Base-by-base conservation (phyloP, 2,888 invertebrate genomes). In the Cryptosula pallasiana region DNA sequence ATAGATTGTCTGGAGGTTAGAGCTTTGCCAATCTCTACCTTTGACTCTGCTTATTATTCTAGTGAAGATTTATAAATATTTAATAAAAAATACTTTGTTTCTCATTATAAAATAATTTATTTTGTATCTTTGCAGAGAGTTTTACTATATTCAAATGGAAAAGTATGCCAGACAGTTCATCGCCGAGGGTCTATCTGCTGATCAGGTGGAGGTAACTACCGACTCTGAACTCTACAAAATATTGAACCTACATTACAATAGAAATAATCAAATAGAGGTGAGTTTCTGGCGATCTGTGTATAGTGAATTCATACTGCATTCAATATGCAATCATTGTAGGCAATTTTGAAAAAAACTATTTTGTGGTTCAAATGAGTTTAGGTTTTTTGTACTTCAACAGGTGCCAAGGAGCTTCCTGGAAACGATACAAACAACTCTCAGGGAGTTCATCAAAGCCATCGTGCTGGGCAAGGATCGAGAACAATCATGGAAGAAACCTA, bases 121-220 rank as follows among this genome's bases (percentile, higher is more conserved):
- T 13, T 45, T 45, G 5, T 45, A 16, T 57, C 5, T 69, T 83
- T 83, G 35, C 81, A 99, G 99, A 87, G 99, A 99, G 89, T 99
- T 99, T 89, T 99, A 95, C 90, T 99, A 99, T 88, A 99, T 99
- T 85, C 99, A 99, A 88, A 99, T 99, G 98, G 99, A 99, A 88
- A 99, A 99, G 87, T 99, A 96, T 87, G 98, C 98, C 76, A 90
- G 98, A 79, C 97, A 98, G 87, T 94, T 96, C 70, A 91, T 99
- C 81, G 94, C 94, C 79, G 98, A 99, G 87, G 98, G 98, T 75
- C 89, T 95, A 80, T 94, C 94, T 86, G 90, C 92, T 27, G 96
- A 97, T 78, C 96, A 98, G 83, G 89, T 99, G 74, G 91, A 92
- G 84, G 95, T 99, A 73, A 92, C 92, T 75, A 91, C 91, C 73